phyloP scores from a whole-genome alignment of 2,797 vertebrate species.

The Poecilia picta region DNA sequence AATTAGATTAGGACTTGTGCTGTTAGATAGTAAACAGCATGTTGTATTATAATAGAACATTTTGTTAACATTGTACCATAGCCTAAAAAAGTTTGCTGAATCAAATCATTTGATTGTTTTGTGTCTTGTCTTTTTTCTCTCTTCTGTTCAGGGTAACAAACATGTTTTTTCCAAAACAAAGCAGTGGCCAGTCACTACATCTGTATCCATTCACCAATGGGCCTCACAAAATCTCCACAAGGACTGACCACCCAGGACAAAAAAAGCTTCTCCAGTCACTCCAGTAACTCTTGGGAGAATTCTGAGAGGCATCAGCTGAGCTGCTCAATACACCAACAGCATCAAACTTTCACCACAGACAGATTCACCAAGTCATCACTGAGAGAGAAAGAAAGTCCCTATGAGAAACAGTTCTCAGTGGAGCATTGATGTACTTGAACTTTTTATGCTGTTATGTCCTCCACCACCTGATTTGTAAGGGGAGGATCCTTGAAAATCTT shows the following conservation, averaged over 20 bases:
- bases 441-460: slow-evolving; percentile 32
- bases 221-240: slow-evolving; percentile 53
- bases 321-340: slow-evolving; percentile 27
- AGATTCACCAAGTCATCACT: slow-evolving; percentile 36
- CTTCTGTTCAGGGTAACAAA: slow-evolving; percentile 69
- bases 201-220: slow-evolving; percentile 65
- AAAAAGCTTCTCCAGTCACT: slow-evolving; percentile 19
- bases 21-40: background rate
- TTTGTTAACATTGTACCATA: background rate
- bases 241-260: slow-evolving; percentile 34
- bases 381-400: slow-evolving; percentile 29
- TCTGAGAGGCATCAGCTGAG: slow-evolving; percentile 31
- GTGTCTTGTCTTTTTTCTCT: slow-evolving; percentile 18
- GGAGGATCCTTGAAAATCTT: slow-evolving; percentile 45
- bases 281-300: slow-evolving; percentile 42
- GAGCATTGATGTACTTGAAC: slow-evolving; percentile 34
- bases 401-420: slow-evolving; percentile 40
- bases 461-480: slow-evolving; percentile 31
- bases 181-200: slow-evolving; percentile 69
- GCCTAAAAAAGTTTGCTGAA: background rate
- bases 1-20: background rate
- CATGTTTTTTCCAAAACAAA: slow-evolving; percentile 58
- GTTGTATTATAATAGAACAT: background rate
- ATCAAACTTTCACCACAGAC: slow-evolving; percentile 45
- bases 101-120: background rate